phyloP scores from a whole-genome alignment of 2,797 vertebrate species.

The Onychomys torridus region DNA sequence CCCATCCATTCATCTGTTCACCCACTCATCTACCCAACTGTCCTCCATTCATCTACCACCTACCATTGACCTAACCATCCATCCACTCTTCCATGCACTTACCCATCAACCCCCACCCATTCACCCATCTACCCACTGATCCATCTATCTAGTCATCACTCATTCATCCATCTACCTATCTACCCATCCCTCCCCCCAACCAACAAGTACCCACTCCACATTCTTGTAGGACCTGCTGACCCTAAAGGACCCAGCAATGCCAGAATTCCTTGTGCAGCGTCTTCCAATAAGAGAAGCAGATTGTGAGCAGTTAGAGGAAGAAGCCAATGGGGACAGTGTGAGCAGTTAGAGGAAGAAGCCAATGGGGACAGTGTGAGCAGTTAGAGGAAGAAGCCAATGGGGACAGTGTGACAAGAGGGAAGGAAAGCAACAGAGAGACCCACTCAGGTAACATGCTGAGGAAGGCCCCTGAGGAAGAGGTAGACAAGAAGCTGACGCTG shows the following conservation, averaged over 20 bases:
- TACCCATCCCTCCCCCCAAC: neutral
- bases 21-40: neutral
- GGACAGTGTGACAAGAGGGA: too few relatives aligned
- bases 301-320: neutral
- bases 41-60: neutral
- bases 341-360: too few relatives aligned
- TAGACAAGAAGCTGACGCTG: neutral
- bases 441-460: fast-evolving
- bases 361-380: too few relatives aligned
- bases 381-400: too few relatives aligned
- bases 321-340: too few relatives aligned
- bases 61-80: neutral
- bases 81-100: neutral
- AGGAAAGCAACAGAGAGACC: neutral
- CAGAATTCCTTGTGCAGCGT: neutral
- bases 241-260: neutral
- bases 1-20: neutral
- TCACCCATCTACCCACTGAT: neutral
- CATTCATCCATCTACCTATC: too few relatives aligned
- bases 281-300: neutral
- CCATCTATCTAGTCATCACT: too few relatives aligned
- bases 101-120: too few relatives aligned
- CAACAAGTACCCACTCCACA: neutral
- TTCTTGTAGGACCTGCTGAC: neutral
- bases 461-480: neutral